Evolutionary conservation across 1,140 invertebrate species (phyloP).

Genomic region (Nebria ingens): DNA sequence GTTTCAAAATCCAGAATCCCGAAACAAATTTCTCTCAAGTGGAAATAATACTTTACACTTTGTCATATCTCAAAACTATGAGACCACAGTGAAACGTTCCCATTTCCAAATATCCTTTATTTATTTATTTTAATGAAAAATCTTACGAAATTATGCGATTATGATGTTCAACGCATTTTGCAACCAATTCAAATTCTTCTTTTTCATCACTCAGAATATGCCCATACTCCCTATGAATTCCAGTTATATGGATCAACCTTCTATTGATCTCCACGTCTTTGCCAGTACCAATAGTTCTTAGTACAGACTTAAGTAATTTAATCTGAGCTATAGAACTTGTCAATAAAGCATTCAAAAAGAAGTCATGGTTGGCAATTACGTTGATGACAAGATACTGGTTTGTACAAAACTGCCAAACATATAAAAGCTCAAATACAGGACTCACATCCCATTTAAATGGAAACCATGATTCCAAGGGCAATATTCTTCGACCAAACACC

Average conservation of each 20-base stretch:
- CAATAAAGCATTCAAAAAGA: neutral
- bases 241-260: neutral
- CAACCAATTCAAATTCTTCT: neutral
- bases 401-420: neutral
- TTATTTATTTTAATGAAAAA: too few species aligned
- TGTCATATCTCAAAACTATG: too few species aligned
- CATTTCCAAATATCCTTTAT: too few species aligned
- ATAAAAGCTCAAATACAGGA: neutral
- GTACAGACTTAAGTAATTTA: neutral
- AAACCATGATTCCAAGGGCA: neutral
- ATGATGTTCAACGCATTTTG: constrained; percentile 4
- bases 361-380: neutral
- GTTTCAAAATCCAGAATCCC: too few species aligned
- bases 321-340: neutral
- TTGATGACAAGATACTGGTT: neutral
- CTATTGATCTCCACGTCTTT: neutral
- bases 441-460: neutral
- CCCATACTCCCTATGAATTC: neutral
- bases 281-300: neutral
- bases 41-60: too few species aligned
- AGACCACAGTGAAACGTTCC: too few species aligned
- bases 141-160: neutral
- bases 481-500: neutral
- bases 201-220: neutral
- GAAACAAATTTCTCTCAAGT: too few species aligned